Evolutionary conservation across 2,888 invertebrate species (phyloP), one percentile per base, ranked within the genome.

Genomic region (Apeira syringaria): DNA sequence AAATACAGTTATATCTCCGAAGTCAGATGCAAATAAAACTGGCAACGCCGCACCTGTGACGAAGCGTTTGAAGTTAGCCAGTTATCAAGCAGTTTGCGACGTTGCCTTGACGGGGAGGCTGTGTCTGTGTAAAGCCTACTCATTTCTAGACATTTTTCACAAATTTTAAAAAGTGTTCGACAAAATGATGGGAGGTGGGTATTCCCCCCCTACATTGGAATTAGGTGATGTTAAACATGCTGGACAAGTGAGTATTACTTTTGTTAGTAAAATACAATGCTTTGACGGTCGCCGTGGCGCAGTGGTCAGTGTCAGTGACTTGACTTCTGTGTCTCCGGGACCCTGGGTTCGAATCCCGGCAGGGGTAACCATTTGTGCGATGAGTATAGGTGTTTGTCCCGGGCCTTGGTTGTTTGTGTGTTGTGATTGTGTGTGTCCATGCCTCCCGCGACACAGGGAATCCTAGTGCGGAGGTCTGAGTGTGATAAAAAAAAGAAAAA

Each of bases 141-240:
- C 51, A 47, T 56, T 56, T 57, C 56, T 43, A 52, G 33, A 44
- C 35, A 50, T 53, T 56, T 40, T 46, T 43, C 26, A 8, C 31
- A 25, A 32, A 56, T 51, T 44, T 49, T 45, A 5, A 31, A n/a
- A n/a, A n/a, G n/a, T n/a, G n/a, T n/a, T n/a, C n/a, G 10, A 46
- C 58, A 92, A 85, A 66, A 95, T 95, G 95, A 94, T 94, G 55
- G 93, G 94, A 36, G 94, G 94, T 70, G 97, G 97, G 69, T 97
- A 96, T 25, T 44, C 44, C 5, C 44, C 44, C 18, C 33, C 44
- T 80, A 94, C 95, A 33, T 90, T 98, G 71, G 97, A 98, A 74
- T 91, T 97, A 59, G 94, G 95, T 65, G 97, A 96, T 80, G 95
- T 98, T 42, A 97, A 94, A 68, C 96, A 97, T 77, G 96, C 96